Conservation (phyloP, 2,888 invertebrate genomes). For the Cephus nigrinus region DNA sequence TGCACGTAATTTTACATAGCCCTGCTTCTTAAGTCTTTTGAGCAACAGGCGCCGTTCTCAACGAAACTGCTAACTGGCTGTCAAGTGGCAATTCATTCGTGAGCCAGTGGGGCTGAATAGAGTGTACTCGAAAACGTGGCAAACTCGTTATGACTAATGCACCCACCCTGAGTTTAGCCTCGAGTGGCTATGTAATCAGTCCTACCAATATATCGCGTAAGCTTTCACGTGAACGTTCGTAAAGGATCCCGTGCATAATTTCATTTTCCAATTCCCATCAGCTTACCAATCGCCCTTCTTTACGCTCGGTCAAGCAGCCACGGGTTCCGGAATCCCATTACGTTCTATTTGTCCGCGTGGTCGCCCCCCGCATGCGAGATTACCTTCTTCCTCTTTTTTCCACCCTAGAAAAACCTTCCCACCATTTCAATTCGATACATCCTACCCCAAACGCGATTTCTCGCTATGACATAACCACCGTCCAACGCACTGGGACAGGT, state of each 20-base stretch:
- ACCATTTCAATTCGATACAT: neutral
- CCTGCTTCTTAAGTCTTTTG: conserved; percentile 1
- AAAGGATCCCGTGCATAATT: neutral
- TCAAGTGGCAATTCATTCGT: conserved; percentile 47
- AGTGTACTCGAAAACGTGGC: conserved; percentile 26
- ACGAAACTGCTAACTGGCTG: conserved; percentile 32
- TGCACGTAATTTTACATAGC: neutral
- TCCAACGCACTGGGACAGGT: neutral
- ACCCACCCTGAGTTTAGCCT: neutral
- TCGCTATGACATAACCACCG: neutral
- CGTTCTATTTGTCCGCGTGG: neutral
- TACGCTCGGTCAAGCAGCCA: neutral
- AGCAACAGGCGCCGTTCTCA: conserved; percentile 37
- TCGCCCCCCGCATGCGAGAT: neutral
- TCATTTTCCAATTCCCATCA: conserved; percentile 8
- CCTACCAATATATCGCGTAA: neutral
- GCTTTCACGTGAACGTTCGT: neutral
- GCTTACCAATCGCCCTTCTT: conserved; percentile 1
- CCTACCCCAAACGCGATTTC: neutral
- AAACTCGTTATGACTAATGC: neutral
- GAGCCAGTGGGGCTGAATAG: conserved; percentile 46
- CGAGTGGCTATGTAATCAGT: neutral
- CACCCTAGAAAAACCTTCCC: neutral
- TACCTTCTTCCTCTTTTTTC: neutral
- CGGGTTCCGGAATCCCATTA: neutral